A percentile compares a stretch with the other conserved stretches of the same genome.
phyloP scores from a whole-genome alignment of 2,888 invertebrate genomes.

The Yponomeuta sedellus region DNA sequence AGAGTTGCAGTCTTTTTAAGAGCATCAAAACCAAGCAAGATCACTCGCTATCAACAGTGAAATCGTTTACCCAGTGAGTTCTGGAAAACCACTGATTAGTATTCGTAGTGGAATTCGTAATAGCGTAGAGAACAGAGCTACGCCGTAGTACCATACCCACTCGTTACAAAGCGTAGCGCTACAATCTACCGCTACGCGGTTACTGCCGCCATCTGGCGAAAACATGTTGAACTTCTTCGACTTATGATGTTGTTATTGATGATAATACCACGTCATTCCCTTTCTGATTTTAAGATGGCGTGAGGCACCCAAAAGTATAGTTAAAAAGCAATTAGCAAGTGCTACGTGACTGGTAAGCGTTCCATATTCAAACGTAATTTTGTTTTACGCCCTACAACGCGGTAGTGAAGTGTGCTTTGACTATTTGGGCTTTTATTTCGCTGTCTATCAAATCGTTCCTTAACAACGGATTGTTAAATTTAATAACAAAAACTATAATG shows the following conservation, averaged over 20 bases:
- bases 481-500: background rate
- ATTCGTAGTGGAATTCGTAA: too few species aligned
- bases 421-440: background rate
- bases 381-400: constrained; percentile 1
- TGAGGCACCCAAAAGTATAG: background rate
- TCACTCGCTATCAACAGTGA: too few species aligned
- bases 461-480: too few species aligned
- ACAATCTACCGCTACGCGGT: background rate
- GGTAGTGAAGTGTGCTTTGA: background rate
- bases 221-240: background rate
- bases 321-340: constrained; percentile 3
- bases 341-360: constrained; percentile 10
- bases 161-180: background rate
- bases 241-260: background rate
- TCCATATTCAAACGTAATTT: constrained; percentile 11
- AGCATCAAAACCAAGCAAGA: too few species aligned
- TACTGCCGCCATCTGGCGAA: background rate
- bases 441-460: background rate
- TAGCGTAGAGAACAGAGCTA: background rate
- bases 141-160: background rate
- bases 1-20: too few species aligned
- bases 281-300: background rate
- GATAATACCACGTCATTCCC: background rate
- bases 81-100: too few species aligned
- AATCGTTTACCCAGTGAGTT: too few species aligned